Evolutionary conservation across 1,140 invertebrate genomes (phyloP), one percentile per base, ranked within the genome.

Genomic region (Diabrotica undecimpunctata): DNA sequence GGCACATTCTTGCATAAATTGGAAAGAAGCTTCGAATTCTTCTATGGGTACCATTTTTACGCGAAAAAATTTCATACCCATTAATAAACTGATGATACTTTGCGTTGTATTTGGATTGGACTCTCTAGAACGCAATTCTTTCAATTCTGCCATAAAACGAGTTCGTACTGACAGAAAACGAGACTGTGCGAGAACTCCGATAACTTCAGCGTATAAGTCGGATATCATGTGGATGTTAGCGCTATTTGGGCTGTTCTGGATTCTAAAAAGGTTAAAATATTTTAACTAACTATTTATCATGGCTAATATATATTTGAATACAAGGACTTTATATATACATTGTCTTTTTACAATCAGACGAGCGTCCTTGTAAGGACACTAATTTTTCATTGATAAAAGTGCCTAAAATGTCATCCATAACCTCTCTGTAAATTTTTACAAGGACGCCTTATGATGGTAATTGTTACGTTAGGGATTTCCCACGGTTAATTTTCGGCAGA

Each of bases 41-140:
- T 98, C 96, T 67, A 99, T 99, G 0, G 97, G 97, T 55, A 97
- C 97, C 95, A 99, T 99, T 76, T 89, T 93, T 63, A 75, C 84
- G 77, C 97, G 84, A 79, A 99, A 99, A 82, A 99, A 99, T 83
- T 99, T 99, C 94, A 99, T 99, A 62, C 97, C 97, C 95, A 99
- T 99, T 9, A 99, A 80, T 38, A 99, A 83, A 38, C 94, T 96
- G 68, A 99, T 99, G 65, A 99, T 98, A 75, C 92, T 94, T 73
- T 98, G 95, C 0, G 94, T 95, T 11, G 90, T 95, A 72, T 92
- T 87, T 0, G 94, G 89, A 14, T 90, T 93, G 7, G 92, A 90
- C 77, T 99, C 96, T 74, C 92, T 89, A 53, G 83, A 83, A 60
- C 93, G 80, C 70, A 97, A 79, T 81, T 98, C 96, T 81, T 95